phyloP scores from a whole-genome alignment of 1,140 invertebrate genomes.

The Apis laboriosa region DNA sequence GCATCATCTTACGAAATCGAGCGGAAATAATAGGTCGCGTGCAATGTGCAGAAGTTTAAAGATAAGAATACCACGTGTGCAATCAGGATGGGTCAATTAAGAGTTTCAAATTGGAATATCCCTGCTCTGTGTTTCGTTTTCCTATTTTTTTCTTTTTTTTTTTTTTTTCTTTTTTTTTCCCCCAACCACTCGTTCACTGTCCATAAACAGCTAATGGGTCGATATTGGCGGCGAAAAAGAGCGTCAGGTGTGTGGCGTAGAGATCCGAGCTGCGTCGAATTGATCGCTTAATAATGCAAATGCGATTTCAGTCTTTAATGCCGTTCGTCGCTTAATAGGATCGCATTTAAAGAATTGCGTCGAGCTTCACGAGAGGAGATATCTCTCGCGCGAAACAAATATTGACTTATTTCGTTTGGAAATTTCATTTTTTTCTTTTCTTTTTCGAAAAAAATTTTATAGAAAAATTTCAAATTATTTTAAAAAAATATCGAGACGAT shows the following conservation, averaged over 20 bases:
- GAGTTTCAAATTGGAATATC: constrained; percentile 25
- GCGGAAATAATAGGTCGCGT: background rate
- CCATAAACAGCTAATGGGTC: constrained; percentile 39
- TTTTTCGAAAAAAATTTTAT: too few species aligned
- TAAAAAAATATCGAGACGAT: too few species aligned
- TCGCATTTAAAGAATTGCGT: constrained; percentile 3
- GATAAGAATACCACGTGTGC: background rate
- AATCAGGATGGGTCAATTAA: constrained; percentile 25
- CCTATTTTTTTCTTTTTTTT: background rate
- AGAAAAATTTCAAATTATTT: too few species aligned
- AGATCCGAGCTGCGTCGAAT: constrained; percentile 12
- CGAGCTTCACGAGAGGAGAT: background rate
- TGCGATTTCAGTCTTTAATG: constrained; percentile 28
- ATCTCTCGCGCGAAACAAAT: background rate
- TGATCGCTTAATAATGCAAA: constrained; percentile 46
- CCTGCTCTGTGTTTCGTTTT: background rate
- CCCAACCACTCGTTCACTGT: constrained; percentile 20
- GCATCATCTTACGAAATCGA: constrained; percentile 23
- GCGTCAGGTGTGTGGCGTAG: background rate
- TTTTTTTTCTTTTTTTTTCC: too few species aligned
- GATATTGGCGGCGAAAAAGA: constrained; percentile 34
- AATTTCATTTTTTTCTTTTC: background rate
- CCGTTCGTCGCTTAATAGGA: constrained; percentile 14
- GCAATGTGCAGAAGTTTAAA: constrained; percentile 3
- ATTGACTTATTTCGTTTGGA: too few species aligned